Evolutionary conservation across 2,113 vertebrate species (phyloP).

Genomic region (Ptilorrhoa leucosticta): DNA sequence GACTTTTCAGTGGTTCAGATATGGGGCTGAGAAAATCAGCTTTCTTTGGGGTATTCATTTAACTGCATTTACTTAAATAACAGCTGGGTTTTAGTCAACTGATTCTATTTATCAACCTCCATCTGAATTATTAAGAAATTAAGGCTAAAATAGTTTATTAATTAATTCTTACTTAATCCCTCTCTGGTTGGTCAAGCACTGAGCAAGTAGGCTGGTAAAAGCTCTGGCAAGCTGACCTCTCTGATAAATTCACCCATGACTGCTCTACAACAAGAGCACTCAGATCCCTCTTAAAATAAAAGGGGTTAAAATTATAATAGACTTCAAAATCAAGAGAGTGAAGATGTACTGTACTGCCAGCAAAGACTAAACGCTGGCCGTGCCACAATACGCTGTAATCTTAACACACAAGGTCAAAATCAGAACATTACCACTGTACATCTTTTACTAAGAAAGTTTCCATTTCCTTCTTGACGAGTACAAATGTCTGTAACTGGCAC

Average conservation of each 20-base stretch:
- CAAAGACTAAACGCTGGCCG: neutral
- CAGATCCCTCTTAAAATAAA: neutral
- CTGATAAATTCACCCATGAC: neutral
- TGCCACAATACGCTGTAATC: neutral
- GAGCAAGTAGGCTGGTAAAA: neutral
- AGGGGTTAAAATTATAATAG: neutral
- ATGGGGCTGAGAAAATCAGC: neutral
- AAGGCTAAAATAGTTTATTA: neutral
- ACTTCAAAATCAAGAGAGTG: neutral
- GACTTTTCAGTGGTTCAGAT: neutral
- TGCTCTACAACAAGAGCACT: neutral
- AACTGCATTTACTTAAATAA: neutral
- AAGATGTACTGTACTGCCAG: neutral
- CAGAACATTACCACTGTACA: neutral
- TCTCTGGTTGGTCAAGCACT: neutral
- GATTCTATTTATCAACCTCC: neutral
- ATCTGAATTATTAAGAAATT: neutral
- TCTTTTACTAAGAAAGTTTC: neutral
- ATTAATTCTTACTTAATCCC: neutral
- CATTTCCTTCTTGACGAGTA: slow-evolving; percentile 7
- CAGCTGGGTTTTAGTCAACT: neutral
- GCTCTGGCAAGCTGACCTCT: neutral
- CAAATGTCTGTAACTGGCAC: neutral
- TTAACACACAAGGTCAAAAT: neutral
- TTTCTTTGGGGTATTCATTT: neutral